Base-by-base conservation (phyloP, 2,888 invertebrate species). In the Liopterus haemorrhoidalis region DNA sequence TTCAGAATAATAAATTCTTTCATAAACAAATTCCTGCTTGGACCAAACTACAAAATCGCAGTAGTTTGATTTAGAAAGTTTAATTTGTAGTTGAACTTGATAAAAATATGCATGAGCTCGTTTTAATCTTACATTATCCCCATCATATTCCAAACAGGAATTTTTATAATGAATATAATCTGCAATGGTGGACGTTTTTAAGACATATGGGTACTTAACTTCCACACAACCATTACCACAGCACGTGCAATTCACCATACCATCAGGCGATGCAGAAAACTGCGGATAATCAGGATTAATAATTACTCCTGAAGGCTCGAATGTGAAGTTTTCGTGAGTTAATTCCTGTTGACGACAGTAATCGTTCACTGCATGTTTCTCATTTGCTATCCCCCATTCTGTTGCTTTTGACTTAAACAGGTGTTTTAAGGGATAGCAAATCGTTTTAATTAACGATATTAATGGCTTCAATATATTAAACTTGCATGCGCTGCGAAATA, bases 21-120 rank as follows among this genome's bases (percentile, higher is more conserved):
- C 2, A 5, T 8, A 11, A 21, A 18, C 19, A 4, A 33, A 20
- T 15, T 33, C 19, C 14, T 33, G 2, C 33, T 3, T 19, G 15
- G 20, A 21, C 33, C 33, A 33, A 19, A 33, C 33, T 6, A 33
- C 20, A n/a, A 33, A 33, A 33, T 33, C 33, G 19, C 33, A 33
- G 21, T 8, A 33, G 4, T 9, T 2, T 33, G 4, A 21, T n/a
- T 33, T 9, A 18, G 4, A 19, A 2, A 33, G 2, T 3, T 19
- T 21, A 2, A 33, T 16, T 19, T 19, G 33, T 21, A 33, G n/a
- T 33, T 33, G 20, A 5, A 19, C 20, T 33, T 33, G 33, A n/a
- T 19, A 33, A 19, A n/a, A 33, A 19, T 33, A 33, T 1, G 18
- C 11, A 12, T 33, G 33, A 12, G 19, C 21, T 19, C 4, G 2